Conservation (phyloP, 2,113 vertebrate species). For the Ochotona princeps region DNA sequence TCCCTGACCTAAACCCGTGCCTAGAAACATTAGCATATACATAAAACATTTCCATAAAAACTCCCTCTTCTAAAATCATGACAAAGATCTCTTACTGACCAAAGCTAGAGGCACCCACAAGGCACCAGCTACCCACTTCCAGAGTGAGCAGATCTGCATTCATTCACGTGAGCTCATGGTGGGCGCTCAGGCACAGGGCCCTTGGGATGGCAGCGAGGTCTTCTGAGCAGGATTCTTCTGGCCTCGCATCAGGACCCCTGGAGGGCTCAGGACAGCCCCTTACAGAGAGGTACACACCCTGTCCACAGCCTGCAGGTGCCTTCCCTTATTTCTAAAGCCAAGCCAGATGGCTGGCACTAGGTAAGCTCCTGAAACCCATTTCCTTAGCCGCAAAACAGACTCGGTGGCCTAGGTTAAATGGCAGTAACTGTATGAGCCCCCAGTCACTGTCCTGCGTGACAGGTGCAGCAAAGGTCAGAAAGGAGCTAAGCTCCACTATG, state of each 20-base stretch:
- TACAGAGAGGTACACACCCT: neutral
- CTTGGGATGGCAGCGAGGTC: neutral
- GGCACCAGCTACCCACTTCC: neutral
- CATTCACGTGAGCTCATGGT: neutral
- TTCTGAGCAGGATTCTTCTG: neutral
- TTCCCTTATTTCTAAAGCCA: neutral
- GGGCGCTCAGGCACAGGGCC: neutral
- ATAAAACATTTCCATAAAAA: neutral
- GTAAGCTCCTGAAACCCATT: neutral
- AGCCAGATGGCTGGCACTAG: neutral
- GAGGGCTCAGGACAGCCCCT: neutral
- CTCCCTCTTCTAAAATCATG: neutral
- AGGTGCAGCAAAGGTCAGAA: neutral
- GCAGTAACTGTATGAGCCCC: neutral
- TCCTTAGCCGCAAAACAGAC: neutral
- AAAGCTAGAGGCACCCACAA: neutral
- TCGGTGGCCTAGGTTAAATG: neutral
- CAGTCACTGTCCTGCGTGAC: neutral
- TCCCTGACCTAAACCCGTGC: neutral
- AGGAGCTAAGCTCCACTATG: neutral
- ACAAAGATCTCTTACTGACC: neutral
- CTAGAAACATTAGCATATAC: neutral
- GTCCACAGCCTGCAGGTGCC: neutral
- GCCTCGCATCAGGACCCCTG: neutral
- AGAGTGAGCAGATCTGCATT: neutral